These are phyloP conservation scores for Drosophila diplacantha DNA, from an alignment of 2,888 invertebrate genomes.

Conservation along the genomic window DNA sequence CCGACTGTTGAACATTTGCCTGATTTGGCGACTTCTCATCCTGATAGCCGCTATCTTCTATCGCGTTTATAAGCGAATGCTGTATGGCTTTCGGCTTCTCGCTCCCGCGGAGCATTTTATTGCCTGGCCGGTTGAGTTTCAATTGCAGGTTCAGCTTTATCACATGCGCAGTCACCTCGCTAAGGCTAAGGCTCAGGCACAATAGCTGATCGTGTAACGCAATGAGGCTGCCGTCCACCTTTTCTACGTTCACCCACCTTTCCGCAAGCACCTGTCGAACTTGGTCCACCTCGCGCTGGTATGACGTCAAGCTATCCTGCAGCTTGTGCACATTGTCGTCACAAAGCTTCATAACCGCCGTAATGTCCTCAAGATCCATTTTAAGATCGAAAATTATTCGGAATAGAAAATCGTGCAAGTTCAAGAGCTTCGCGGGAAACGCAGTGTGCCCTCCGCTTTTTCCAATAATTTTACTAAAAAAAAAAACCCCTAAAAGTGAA, in stretches of 20 bases:
- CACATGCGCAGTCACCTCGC: slow-evolving; percentile 41
- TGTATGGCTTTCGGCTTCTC: not conserved
- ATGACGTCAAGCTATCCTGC: slow-evolving; percentile 34
- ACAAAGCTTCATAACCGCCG: slow-evolving; percentile 35
- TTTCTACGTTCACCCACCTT: slow-evolving; percentile 28
- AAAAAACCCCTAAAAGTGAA: not conserved
- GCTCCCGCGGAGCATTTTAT: not conserved
- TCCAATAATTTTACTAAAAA: not conserved
- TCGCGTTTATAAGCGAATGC: slow-evolving; percentile 17
- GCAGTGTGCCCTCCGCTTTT: not conserved
- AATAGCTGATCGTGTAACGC: slow-evolving; percentile 44
- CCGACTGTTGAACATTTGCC: not conserved
- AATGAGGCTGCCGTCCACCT: slow-evolving; percentile 26
- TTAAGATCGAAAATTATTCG: not conserved
- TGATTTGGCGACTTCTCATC: not conserved
- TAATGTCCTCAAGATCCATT: slow-evolving; percentile 42
- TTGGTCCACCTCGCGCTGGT: slow-evolving; percentile 21
- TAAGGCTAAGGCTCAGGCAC: slow-evolving; percentile 29
- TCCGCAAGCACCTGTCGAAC: slow-evolving; percentile 26
- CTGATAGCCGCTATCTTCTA: slow-evolving; percentile 1
- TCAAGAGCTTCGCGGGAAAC: slow-evolving; percentile 2
- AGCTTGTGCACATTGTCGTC: slow-evolving; percentile 43
- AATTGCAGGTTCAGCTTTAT: slow-evolving; percentile 53
- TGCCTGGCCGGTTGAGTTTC: slow-evolving; percentile 28
- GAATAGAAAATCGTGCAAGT: not conserved